A percentile compares a stretch with the other conserved stretches of the same genome.
phyloP scores from a whole-genome alignment of 1,140 invertebrate species.

The Lepidostoma basale region DNA sequence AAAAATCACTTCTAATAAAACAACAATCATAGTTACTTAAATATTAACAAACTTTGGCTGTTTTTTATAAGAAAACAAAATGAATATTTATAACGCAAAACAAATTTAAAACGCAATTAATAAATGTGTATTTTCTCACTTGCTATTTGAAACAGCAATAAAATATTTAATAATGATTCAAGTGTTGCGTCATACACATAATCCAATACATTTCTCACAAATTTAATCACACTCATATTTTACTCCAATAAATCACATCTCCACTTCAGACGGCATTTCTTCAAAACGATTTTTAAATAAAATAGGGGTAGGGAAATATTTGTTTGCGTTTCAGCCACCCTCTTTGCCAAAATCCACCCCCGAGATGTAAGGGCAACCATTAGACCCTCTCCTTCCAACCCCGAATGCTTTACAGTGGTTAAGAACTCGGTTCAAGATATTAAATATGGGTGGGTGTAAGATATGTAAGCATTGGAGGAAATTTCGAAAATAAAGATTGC shows the following conservation, averaged over 20 bases:
- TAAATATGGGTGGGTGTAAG: too few relatives aligned
- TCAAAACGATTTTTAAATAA: constrained; percentile 30
- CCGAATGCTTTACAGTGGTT: not conserved
- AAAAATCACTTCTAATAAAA: too few relatives aligned
- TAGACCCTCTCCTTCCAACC: constrained; percentile 9
- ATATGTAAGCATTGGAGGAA: too few relatives aligned
- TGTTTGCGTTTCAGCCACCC: constrained; percentile 23
- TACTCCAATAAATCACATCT: constrained; percentile 24
- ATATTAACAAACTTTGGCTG: too few relatives aligned
- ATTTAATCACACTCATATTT: constrained; percentile 30
- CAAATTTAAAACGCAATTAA: too few relatives aligned
- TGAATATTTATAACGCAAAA: too few relatives aligned
- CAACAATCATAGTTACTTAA: too few relatives aligned
- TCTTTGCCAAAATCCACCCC: not conserved
- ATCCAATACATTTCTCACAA: constrained; percentile 3
- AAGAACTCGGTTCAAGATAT: too few relatives aligned
- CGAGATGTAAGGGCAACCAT: constrained; percentile 19
- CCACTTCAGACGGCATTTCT: constrained; percentile 23
- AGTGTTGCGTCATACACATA: not conserved
- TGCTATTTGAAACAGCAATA: too few relatives aligned
- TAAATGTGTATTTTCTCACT: too few relatives aligned
- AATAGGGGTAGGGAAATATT: constrained; percentile 28
- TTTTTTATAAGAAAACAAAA: too few relatives aligned
- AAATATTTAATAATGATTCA: not conserved
- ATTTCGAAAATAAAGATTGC: too few relatives aligned